A percentile compares a stretch with the other conserved stretches of the same genome.
Evolutionary conservation across 2,888 invertebrate species (phyloP).

Genomic region (Minunthozetes semirufus): DNA sequence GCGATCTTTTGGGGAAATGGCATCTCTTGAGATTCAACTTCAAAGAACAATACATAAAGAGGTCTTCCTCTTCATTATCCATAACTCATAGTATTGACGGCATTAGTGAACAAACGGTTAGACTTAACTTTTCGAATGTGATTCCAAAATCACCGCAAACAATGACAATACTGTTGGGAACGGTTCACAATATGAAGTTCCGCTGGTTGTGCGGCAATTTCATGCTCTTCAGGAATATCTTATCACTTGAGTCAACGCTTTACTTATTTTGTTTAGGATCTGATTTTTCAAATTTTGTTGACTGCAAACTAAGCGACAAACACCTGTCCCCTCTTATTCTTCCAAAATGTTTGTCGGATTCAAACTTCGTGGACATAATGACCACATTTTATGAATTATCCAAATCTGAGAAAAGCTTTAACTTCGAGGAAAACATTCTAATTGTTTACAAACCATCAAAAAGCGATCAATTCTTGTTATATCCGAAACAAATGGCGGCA

Average conservation of each 20-base stretch:
- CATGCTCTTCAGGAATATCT: not conserved
- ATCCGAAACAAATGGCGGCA: slow-evolving; percentile 5
- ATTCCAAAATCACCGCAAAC: slow-evolving; percentile 20
- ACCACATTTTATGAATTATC: slow-evolving; percentile 8
- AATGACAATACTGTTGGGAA: not conserved
- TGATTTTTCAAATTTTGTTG: not conserved
- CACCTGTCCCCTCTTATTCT: not conserved
- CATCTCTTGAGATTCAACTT: slow-evolving; percentile 24
- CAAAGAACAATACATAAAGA: slow-evolving; percentile 1
- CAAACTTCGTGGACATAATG: slow-evolving; percentile 4
- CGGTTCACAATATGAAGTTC: not conserved
- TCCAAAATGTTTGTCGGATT: not conserved
- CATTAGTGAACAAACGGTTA: not conserved
- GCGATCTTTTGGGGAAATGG: slow-evolving; percentile 7
- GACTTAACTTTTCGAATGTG: slow-evolving; percentile 24
- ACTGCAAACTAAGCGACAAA: not conserved
- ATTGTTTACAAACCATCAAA: slow-evolving; percentile 25
- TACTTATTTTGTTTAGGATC: slow-evolving; percentile 28
- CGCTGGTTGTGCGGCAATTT: not conserved
- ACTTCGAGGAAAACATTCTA: slow-evolving; percentile 10
- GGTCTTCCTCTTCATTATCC: not conserved
- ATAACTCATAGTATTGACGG: slow-evolving; percentile 12
- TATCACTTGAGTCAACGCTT: slow-evolving; percentile 16
- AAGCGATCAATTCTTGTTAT: not conserved
- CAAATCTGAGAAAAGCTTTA: slow-evolving; percentile 4